These are phyloP conservation scores for Conus canariensis DNA, from an alignment of 2,888 invertebrate genomes.

Conservation along the genomic window DNA sequence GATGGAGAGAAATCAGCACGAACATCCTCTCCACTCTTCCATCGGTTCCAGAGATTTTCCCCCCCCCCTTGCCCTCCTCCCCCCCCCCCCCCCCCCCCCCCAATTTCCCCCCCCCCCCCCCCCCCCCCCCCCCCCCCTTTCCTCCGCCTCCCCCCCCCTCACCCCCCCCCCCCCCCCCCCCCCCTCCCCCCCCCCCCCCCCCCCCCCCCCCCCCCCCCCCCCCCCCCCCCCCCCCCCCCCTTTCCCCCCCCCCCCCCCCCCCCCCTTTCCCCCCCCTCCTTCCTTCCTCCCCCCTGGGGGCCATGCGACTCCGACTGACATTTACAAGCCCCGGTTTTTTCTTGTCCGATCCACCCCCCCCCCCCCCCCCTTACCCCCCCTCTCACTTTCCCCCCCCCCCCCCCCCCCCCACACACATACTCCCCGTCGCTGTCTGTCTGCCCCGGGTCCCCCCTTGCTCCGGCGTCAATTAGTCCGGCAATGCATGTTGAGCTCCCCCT, in stretches of 20 bases:
- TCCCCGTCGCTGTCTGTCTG: too few relatives aligned
- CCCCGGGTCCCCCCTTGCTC: too few relatives aligned
- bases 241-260: neutral
- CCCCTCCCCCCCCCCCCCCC: neutral
- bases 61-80: neutral
- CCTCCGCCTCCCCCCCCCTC: neutral
- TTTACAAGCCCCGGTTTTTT: too few relatives aligned
- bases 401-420: neutral
- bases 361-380: too few relatives aligned
- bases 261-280: neutral
- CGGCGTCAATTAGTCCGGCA: too few relatives aligned
- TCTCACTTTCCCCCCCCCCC: too few relatives aligned
- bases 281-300: too few relatives aligned
- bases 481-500: too few relatives aligned
- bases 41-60: too few relatives aligned
- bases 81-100: neutral
- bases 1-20: too few relatives aligned
- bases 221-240: neutral
- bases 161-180: neutral
- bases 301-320: too few relatives aligned
- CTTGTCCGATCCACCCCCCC: neutral
- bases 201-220: neutral
- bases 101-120: neutral
- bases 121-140: neutral
- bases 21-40: too few relatives aligned